These are phyloP conservation scores for Caenorhabditis elegans DNA, from an alignment of 1,140 invertebrate genomes.

Conservation along the genomic window DNA sequence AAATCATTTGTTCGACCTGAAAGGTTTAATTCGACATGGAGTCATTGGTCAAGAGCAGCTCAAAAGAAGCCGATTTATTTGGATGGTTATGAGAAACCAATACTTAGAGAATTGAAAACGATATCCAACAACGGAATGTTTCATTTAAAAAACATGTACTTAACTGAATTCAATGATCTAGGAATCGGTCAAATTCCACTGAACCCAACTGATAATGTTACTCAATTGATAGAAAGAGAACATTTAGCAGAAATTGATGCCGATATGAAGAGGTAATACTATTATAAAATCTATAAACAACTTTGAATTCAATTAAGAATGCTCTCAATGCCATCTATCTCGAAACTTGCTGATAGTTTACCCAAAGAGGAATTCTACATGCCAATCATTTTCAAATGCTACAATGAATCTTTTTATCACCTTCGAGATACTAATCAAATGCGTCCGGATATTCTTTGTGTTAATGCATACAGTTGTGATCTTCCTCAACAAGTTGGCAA, in stretches of 20 bases:
- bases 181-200: not conserved
- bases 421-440: not conserved
- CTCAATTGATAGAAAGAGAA: not conserved
- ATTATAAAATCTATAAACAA: too few relatives aligned
- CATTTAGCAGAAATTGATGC: not conserved
- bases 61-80: not conserved
- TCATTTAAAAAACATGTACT: not conserved
- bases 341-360: not conserved
- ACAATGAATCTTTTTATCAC: constrained; percentile 4
- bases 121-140: not conserved
- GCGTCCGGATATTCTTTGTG: not conserved
- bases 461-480: constrained; percentile 26
- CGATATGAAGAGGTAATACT: not conserved
- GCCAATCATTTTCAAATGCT: not conserved
- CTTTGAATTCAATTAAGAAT: not conserved
- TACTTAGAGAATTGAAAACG: not conserved
- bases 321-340: not conserved
- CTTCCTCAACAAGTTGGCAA: not conserved
- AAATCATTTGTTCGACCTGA: not conserved
- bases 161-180: not conserved
- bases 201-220: not conserved
- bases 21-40: constrained; percentile 8
- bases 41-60: not conserved
- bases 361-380: not conserved
- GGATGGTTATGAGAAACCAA: not conserved